Evolutionary conservation across 2,113 vertebrate genomes (phyloP).

Genomic region (Ammodramus savannarum): DNA sequence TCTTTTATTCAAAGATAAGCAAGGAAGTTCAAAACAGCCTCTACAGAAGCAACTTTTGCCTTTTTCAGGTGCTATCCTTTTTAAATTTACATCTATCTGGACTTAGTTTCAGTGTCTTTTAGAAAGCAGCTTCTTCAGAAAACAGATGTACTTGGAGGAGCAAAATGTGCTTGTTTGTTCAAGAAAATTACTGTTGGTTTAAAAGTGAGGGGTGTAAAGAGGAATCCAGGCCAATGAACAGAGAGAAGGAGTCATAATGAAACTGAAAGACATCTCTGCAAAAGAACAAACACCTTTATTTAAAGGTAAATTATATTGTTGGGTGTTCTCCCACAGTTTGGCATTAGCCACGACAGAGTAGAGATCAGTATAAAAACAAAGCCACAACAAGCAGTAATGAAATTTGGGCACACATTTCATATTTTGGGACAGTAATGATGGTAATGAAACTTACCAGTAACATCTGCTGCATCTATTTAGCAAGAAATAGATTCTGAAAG

Average conservation of each 20-base stretch:
- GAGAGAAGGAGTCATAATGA: neutral
- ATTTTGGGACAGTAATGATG: neutral
- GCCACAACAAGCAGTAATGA: neutral
- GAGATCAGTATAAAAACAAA: neutral
- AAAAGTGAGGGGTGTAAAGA: neutral
- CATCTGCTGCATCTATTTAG: neutral
- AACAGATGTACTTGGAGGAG: neutral
- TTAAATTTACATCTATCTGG: neutral
- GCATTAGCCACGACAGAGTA: neutral
- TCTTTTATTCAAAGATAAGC: neutral
- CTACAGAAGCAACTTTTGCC: neutral
- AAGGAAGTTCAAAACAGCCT: neutral
- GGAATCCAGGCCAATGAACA: neutral
- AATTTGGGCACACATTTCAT: neutral
- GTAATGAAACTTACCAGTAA: constrained; percentile 64
- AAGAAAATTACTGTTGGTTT: neutral
- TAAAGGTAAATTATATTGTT: neutral
- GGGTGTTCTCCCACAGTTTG: neutral
- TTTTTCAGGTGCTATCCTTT: neutral
- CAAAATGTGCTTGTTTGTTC: neutral
- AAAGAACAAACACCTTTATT: constrained; percentile 23
- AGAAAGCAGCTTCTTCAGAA: neutral
- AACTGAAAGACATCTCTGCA: neutral
- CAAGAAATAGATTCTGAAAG: constrained; percentile 29
- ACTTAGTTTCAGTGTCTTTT: neutral